Evolutionary conservation across 2,797 vertebrate species (phyloP).

Genomic region (Gymnodraco acuticeps): DNA sequence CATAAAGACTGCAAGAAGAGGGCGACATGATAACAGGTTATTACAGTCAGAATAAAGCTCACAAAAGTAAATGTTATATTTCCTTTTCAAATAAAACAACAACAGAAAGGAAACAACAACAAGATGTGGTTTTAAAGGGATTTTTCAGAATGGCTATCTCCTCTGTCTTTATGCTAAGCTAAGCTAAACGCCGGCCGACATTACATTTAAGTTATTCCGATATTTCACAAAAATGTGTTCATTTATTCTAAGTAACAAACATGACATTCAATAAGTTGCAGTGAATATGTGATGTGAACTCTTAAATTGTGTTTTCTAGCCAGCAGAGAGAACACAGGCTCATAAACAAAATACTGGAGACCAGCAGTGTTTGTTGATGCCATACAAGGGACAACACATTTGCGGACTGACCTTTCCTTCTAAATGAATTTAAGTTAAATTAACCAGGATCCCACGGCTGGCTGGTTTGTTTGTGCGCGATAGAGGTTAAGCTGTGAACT

Average conservation of each 20-base stretch:
- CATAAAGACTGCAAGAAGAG: not conserved
- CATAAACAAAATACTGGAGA: constrained; percentile 11
- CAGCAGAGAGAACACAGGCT: not conserved
- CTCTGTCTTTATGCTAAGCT: too few species aligned
- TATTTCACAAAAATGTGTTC: not conserved
- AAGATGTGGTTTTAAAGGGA: too few species aligned
- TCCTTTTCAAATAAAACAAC: not conserved
- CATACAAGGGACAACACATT: constrained; percentile 18
- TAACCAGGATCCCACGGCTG: constrained; percentile 40
- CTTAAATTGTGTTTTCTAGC: not conserved
- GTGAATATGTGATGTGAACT: constrained; percentile 15
- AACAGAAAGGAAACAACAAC: too few species aligned
- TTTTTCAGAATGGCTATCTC: too few species aligned
- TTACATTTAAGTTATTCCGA: not conserved
- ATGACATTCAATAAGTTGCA: not conserved
- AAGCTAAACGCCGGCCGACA: not conserved
- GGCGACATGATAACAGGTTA: not conserved
- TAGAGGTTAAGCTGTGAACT: constrained; percentile 59
- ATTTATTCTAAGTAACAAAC: not conserved
- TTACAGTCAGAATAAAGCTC: not conserved
- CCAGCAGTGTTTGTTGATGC: constrained; percentile 22
- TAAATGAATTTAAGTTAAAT: constrained; percentile 59
- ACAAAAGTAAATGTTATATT: not conserved
- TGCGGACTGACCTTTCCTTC: constrained; percentile 52
- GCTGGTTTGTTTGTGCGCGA: constrained; percentile 56